Evolutionary conservation across 2,888 invertebrate species (phyloP).

Genomic region (Drosophila kanekoi): DNA sequence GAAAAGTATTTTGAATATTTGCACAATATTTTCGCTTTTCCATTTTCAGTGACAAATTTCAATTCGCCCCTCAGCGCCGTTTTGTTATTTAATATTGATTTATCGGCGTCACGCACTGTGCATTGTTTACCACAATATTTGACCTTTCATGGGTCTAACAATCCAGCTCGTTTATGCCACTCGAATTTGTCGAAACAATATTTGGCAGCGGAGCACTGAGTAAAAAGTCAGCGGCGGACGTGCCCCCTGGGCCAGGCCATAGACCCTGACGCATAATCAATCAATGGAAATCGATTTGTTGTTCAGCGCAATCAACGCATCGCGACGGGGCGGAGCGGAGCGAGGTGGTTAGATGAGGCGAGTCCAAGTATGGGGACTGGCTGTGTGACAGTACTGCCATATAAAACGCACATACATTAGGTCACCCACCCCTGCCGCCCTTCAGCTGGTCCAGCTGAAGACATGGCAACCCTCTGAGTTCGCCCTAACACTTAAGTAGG

Average conservation of each 20-base stretch:
- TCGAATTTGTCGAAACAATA: conserved; percentile 53
- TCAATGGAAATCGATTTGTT: conserved; percentile 77
- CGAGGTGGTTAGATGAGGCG: not conserved
- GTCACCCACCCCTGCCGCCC: conserved; percentile 5
- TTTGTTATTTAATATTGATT: conserved; percentile 64
- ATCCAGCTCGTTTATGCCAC: conserved; percentile 13
- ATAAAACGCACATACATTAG: conserved; percentile 25
- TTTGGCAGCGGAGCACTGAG: conserved; percentile 33
- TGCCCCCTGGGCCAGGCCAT: conserved; percentile 31
- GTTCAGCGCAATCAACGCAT: conserved; percentile 56
- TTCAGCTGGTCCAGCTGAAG: not conserved
- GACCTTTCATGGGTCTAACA: conserved; percentile 52
- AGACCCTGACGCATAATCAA: conserved; percentile 70
- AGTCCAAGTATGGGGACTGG: not conserved
- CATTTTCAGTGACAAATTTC: conserved; percentile 23
- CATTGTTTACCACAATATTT: conserved; percentile 63
- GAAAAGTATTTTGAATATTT: conserved; percentile 68
- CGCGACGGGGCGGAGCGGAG: not conserved
- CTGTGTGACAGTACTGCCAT: conserved; percentile 22
- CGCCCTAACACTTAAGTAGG: conserved; percentile 68
- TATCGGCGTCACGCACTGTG: conserved; percentile 60
- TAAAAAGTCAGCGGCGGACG: conserved; percentile 38
- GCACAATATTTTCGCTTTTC: conserved; percentile 51
- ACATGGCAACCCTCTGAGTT: conserved; percentile 23
- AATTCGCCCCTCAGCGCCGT: conserved; percentile 29